Conservation (phyloP, 2,113 vertebrate genomes). For the Argyrosomus japonicus region DNA sequence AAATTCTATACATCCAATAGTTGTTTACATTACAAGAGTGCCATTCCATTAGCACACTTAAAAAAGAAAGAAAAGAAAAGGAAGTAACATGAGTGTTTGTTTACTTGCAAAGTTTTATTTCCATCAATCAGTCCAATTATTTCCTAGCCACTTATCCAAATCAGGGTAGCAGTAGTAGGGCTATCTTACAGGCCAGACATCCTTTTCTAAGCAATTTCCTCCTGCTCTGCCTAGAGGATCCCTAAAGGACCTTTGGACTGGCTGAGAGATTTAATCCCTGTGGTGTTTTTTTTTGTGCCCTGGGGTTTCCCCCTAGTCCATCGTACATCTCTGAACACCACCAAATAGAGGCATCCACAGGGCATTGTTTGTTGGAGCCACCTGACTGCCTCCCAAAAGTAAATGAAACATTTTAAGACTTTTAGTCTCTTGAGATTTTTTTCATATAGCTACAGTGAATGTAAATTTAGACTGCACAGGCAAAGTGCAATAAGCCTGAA, state of each 20-base stretch:
- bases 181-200: background rate
- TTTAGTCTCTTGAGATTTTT: too few relatives aligned
- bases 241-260: background rate
- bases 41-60: background rate
- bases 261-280: background rate
- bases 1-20: background rate
- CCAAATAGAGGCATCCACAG: background rate
- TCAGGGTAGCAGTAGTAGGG: background rate
- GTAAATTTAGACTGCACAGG: background rate
- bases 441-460: background rate
- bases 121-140: constrained; percentile 22
- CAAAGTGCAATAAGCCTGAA: constrained; percentile 3
- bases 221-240: background rate
- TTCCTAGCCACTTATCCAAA: constrained; percentile 15
- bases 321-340: background rate
- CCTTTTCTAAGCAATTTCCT: constrained; percentile 21
- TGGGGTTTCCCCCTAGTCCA: background rate
- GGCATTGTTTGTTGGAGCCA: background rate
- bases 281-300: background rate
- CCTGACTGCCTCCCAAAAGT: background rate
- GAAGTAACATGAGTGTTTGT: background rate
- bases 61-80: background rate
- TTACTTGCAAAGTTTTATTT: constrained; percentile 9
- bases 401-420: background rate
- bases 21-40: too few relatives aligned